Conservation (phyloP, 2,888 invertebrate genomes). For the Cotesia congregata region DNA sequence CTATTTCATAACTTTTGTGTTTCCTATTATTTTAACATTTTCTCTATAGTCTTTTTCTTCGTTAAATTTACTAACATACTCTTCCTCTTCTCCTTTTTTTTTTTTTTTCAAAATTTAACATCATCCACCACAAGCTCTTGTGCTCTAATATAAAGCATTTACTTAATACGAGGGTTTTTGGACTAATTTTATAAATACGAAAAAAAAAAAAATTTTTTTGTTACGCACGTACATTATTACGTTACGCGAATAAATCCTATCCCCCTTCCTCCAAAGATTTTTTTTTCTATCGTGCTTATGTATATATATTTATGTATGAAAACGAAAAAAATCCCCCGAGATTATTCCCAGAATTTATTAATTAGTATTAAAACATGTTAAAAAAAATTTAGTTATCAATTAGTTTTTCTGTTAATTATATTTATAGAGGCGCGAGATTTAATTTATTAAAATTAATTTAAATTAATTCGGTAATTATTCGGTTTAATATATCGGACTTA, state of each 20-base stretch:
- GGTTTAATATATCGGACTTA: slow-evolving; percentile 42
- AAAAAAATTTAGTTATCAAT: slow-evolving; percentile 38
- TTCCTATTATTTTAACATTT: slow-evolving; percentile 39
- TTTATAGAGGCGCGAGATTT: slow-evolving; percentile 48
- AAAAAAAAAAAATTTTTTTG: slow-evolving; percentile 6
- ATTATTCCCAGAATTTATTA: slow-evolving; percentile 40
- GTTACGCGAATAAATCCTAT: slow-evolving; percentile 36
- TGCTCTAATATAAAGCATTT: background rate
- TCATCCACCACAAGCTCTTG: background rate
- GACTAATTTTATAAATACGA: background rate
- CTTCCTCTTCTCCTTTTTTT: background rate
- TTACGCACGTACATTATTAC: slow-evolving; percentile 20
- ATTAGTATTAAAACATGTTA: slow-evolving; percentile 49
- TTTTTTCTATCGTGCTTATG: slow-evolving; percentile 38
- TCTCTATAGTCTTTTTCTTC: slow-evolving; percentile 38
- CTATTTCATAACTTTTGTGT: slow-evolving; percentile 24
- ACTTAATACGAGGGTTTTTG: background rate
- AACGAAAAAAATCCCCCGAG: slow-evolving; percentile 26
- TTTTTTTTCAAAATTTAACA: slow-evolving; percentile 19
- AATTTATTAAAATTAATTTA: slow-evolving; percentile 48
- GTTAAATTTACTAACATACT: slow-evolving; percentile 44
- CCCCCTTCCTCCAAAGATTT: slow-evolving; percentile 42
- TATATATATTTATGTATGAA: slow-evolving; percentile 18
- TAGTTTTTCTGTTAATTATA: slow-evolving; percentile 49
- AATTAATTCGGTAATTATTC: slow-evolving; percentile 34